Percentiles rank a stretch among this genome's conserved stretches.
Evolutionary conservation across 1,140 invertebrate species (phyloP).

Genomic region (Geopemphigus sp.): DNA sequence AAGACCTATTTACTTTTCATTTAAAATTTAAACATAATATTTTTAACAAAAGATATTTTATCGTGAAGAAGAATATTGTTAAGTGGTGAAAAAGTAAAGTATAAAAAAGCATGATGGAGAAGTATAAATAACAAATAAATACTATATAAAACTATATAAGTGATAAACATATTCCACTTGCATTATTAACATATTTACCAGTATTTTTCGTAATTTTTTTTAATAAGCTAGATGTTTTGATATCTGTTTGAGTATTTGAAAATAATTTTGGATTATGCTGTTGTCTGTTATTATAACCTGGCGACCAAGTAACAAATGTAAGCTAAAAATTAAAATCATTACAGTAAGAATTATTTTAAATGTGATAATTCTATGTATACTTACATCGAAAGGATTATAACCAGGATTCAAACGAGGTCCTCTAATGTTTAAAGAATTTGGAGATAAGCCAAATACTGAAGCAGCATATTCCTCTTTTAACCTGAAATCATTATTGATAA

Average conservation of each 20-base stretch:
- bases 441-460: slow-evolving; percentile 16
- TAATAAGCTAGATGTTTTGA: background rate
- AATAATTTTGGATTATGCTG: background rate
- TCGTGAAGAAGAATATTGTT: too few species aligned
- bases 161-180: too few species aligned
- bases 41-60: too few species aligned
- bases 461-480: slow-evolving; percentile 40
- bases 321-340: background rate
- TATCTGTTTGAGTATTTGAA: background rate
- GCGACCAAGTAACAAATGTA: slow-evolving; percentile 37
- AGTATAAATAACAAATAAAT: too few species aligned
- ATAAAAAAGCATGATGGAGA: too few species aligned
- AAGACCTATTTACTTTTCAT: too few species aligned
- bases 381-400: slow-evolving; percentile 41
- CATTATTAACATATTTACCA: background rate
- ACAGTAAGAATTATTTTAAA: background rate
- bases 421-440: slow-evolving; percentile 2
- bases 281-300: slow-evolving; percentile 19
- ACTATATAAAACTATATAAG: too few species aligned
- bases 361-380: background rate
- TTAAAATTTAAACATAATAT: too few species aligned
- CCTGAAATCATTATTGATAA: background rate
- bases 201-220: background rate
- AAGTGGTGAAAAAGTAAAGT: too few species aligned
- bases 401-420: background rate